Base-by-base conservation (phyloP, 2,797 vertebrate species). In the Brachyrhaphis roseni region DNA sequence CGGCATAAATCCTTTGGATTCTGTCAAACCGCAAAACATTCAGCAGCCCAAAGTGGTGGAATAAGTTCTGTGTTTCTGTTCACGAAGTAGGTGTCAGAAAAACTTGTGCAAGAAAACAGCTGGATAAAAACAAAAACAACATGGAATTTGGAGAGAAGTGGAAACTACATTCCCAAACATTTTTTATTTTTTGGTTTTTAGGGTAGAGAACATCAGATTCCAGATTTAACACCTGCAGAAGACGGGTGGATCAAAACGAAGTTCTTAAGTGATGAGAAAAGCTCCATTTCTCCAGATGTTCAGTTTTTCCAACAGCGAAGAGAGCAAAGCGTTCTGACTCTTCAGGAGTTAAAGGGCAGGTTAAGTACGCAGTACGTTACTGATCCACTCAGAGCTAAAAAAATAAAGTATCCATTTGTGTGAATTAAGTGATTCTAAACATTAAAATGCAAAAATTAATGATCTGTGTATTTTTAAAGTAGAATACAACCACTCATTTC, bases 191-290 rank as follows among this genome's bases (percentile, higher is more conserved):
- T 51, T 23, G 46, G 16, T 10, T 68, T 36, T 68, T 10, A 78
- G 84, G 82, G 71, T 73, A 34, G 59, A 78, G 83, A 1, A 31
- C 79, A 76, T n/a, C 55, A 82, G 76, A 72, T 78, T 89, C 90
- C 87, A 92, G 91, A 92, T 91, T 82, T 90, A 94, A 95, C 89
- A 94, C 92, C 88, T 92, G 90, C 86, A 76, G 89, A 85, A 89
- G 28, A 80, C 88, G 82, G 79, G 81, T 73, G 89, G 85, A 84
- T 83, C 78, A 72, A 77, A 78, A n/a, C 79, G 84, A 84, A 77
- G 16, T 85, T 71, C 78, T 83, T 88, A 87, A 85, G 84, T 51
- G 82, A 76, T 46, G 85, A 84, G 87, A 86, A 86, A 83, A 78
- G 73, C 76, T 76, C 43, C 62, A 41, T 84, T 82, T 71, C 77